Conservation (phyloP, 2,797 vertebrate genomes). For the Hemitrygon akajei region DNA sequence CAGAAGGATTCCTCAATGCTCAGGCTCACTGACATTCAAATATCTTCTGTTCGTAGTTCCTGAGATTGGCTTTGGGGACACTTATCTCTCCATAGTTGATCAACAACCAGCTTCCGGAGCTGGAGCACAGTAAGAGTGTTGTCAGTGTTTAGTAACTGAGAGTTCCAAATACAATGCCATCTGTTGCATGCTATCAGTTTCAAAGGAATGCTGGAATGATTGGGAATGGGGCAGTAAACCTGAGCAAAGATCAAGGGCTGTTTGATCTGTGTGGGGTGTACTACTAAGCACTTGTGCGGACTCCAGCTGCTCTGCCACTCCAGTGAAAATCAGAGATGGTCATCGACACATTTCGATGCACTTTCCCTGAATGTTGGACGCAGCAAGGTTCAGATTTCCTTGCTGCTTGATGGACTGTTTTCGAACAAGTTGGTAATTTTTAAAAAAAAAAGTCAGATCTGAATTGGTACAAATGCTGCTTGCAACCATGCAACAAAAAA, state of each 20-base stretch:
- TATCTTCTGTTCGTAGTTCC: neutral
- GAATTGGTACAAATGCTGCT: too few species aligned
- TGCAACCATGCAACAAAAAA: too few species aligned
- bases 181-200: constrained; percentile 27
- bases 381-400: neutral
- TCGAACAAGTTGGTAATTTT: too few species aligned
- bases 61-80: too few species aligned
- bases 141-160: neutral
- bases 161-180: constrained; percentile 1
- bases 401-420: neutral
- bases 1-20: neutral
- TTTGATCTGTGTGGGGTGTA: constrained; percentile 19
- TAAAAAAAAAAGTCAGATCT: too few species aligned
- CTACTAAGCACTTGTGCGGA: neutral
- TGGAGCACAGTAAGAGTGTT: neutral
- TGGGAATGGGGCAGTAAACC: neutral
- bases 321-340: neutral
- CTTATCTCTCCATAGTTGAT: neutral
- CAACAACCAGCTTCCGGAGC: neutral
- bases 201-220: constrained; percentile 12
- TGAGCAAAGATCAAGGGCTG: constrained; percentile 2
- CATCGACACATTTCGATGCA: neutral
- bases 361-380: neutral
- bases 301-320: constrained; percentile 5
- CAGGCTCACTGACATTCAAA: neutral